Percentiles rank a stretch among this genome's conserved stretches.
phyloP scores from a whole-genome alignment of 2,113 vertebrate species.

The Dicerorhinus sumatrensis region DNA sequence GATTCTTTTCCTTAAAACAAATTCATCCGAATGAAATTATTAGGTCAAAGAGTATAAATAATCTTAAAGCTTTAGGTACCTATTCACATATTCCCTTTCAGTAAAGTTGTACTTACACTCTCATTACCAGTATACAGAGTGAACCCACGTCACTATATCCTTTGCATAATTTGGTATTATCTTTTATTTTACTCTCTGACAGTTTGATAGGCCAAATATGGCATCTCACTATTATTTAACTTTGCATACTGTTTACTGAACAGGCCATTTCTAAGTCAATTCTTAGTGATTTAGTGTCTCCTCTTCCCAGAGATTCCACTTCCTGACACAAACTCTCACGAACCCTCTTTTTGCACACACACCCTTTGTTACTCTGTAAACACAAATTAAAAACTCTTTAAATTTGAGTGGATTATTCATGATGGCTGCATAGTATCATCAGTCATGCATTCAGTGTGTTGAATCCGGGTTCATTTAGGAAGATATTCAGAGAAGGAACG shows the following conservation, averaged over 20 bases:
- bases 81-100: not conserved
- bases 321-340: not conserved
- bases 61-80: not conserved
- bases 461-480: not conserved
- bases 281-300: not conserved
- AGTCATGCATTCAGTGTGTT: not conserved
- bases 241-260: not conserved
- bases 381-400: not conserved
- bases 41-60: not conserved
- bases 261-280: not conserved
- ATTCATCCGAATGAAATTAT: not conserved
- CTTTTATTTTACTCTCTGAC: not conserved
- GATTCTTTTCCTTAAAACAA: not conserved
- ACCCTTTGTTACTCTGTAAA: not conserved
- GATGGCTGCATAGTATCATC: not conserved
- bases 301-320: not conserved
- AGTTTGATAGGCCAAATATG: not conserved
- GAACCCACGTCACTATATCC: not conserved
- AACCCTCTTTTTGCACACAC: not conserved
- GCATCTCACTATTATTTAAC: not conserved
- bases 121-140: not conserved
- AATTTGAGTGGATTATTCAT: not conserved
- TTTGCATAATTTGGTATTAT: constrained; percentile 1
- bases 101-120: not conserved
- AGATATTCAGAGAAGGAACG: not conserved